A percentile compares a stretch with the other conserved stretches of the same genome.
phyloP scores from a whole-genome alignment of 2,113 vertebrate species.

The Sinocyclocheilus grahami region DNA sequence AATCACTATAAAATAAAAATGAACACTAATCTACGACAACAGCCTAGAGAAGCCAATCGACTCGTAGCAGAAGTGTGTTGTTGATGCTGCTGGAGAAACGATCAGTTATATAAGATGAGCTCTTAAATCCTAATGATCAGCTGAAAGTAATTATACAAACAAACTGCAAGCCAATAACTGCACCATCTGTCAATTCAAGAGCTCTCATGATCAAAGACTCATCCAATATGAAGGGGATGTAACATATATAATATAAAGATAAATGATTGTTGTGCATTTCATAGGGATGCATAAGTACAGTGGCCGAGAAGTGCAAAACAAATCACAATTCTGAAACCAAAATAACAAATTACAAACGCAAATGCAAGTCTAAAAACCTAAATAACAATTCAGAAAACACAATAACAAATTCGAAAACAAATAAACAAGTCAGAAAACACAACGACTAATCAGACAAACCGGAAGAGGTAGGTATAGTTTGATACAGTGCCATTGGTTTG shows the following conservation, averaged over 20 bases:
- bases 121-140: background rate
- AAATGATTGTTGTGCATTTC: background rate
- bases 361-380: too few relatives aligned
- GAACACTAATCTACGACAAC: background rate
- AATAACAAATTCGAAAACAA: too few relatives aligned
- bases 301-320: too few relatives aligned
- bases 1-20: background rate
- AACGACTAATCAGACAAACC: too few relatives aligned
- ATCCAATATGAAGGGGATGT: background rate
- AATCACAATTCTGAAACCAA: too few relatives aligned
- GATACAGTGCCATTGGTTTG: too few relatives aligned
- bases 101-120: constrained; percentile 10
- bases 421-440: too few relatives aligned
- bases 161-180: constrained; percentile 11
- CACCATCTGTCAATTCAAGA: constrained; percentile 25
- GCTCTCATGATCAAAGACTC: background rate
- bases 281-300: background rate
- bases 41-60: background rate
- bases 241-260: background rate
- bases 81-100: background rate
- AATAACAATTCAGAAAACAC: too few relatives aligned
- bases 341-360: too few relatives aligned
- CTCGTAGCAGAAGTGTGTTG: background rate
- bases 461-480: too few relatives aligned
- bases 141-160: background rate